These are phyloP conservation scores for Euwallacea similis DNA, from an alignment of 1,140 invertebrate species.

Conservation along the genomic window DNA sequence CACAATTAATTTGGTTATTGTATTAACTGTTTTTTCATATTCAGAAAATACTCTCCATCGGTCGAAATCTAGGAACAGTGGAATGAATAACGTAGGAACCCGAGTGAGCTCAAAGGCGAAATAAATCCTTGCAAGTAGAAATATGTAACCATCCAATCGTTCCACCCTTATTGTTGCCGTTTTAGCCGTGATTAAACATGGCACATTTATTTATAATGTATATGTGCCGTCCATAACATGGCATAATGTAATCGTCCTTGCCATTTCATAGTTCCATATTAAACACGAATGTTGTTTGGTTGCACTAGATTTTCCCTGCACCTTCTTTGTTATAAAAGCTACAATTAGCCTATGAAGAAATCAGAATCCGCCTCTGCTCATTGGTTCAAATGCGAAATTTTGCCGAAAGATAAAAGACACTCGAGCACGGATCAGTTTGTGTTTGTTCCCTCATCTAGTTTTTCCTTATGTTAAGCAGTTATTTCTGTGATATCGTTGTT, in stretches of 20 bases:
- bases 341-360: conserved; percentile 27
- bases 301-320: conserved; percentile 28
- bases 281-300: conserved; percentile 25
- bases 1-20: background rate
- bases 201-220: conserved; percentile 37
- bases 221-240: conserved; percentile 44
- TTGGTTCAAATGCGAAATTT: conserved; percentile 3
- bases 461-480: conserved; percentile 45
- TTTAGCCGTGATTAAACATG: conserved; percentile 37
- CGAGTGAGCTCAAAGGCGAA: conserved; percentile 52
- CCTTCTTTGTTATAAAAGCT: conserved; percentile 10
- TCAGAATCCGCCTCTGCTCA: conserved; percentile 39
- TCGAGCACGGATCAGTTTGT: conserved; percentile 40
- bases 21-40: conserved; percentile 2
- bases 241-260: conserved; percentile 43
- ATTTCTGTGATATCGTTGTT: conserved; percentile 49
- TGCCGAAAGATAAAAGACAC: conserved; percentile 10
- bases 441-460: conserved; percentile 36
- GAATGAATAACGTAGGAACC: conserved; percentile 65
- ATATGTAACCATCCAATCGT: conserved; percentile 42
- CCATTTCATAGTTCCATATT: conserved; percentile 41
- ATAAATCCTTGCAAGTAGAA: conserved; percentile 38
- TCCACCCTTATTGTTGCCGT: conserved; percentile 44
- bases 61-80: conserved; percentile 69
- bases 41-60: conserved; percentile 44